Evolutionary conservation across 2,888 invertebrate species (phyloP), one percentile per base, ranked within the genome.

Genomic region (Apodemia mormo): DNA sequence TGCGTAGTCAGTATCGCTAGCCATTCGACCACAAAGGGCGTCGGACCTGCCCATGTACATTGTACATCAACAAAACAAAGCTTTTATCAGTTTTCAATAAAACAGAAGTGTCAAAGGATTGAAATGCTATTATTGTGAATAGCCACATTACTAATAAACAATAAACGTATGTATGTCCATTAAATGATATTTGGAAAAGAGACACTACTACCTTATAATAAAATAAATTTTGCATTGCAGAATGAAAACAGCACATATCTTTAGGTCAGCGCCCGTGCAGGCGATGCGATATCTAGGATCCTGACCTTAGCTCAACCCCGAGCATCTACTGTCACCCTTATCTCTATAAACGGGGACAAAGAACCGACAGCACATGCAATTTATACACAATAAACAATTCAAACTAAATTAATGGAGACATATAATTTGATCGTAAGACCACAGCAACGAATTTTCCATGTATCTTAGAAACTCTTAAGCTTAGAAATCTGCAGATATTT

Each of bases 341-440:
- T 92, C 92, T 78, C 76, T 79, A 79, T 83, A 83, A 92, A 91
- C 83, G 91, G 87, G 92, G 88, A 90, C 92, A 88, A 86, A 87
- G 85, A 85, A 84, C 83, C 83, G 79, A 82, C 83, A 76, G 78
- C 73, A 71, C 67, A 75, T 79, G 78, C 81, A 82, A 80, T 77
- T 74, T 78, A 84, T 81, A 56, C 58, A 58, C 58, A 58, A 58
- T 30, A 58, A 58, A 58, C 58, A 58, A 30, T 58, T 58, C 30
- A 5, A 33, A 58, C 54, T 14, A n/a, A 54, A 56, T 56, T 29
- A 67, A 40, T 56, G 56, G 67, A 49, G 3, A 49, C 49, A 45
- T 45, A 45, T 40, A 9, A 43, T 14, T 49, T 49, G 14, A 49
- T 14, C 49, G 12, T 43, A 43, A 43, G 49, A 49, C 49, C 49